Evolutionary conservation across 2,888 invertebrate species (phyloP), one percentile per base, ranked within the genome.

Genomic region (Orchesellides sinensis): DNA sequence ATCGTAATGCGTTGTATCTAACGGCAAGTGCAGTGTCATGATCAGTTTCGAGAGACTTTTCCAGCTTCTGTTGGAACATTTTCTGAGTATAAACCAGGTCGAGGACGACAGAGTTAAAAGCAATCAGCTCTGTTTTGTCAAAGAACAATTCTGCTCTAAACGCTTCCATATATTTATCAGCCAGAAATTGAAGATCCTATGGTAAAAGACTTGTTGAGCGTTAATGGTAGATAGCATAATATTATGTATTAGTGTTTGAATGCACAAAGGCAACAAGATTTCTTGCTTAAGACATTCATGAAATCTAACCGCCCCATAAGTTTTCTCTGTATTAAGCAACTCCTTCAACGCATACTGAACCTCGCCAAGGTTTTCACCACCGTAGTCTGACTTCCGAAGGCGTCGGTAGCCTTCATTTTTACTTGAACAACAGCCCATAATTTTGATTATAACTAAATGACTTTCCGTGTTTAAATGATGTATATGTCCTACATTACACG

Each of bases 111-210:
- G 19, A 32, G 45, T 72, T 35, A 4, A 59, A 56, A 0, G 54
- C 35, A 8, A 72, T 72, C 2, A 72, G 72, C 0, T 56, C 59
- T 21, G 59, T 72, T 35, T 59, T 56, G 56, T 72, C 72, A 59
- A 72, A 72, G 19, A 72, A 72, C 27, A 56, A 5, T 2, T 2
- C 54, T 12, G 56, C 40, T 21, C 12, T 59, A 3, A 56, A 35
- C 4, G 72, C 32, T 0, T 72, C 72, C 72, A 72, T 12, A 14
- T 72, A 56, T 1, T 25, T n/a, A 1, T 35, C 25, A 25, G 45
- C 59, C 72, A 72, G 19, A 21, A 21, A 56, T 10, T 59, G 21
- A 4, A 72, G 1, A 12, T 56, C 45, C 40, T 56, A n/a, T n/a
- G n/a, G n/a, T n/a, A n/a, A n/a, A n/a, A n/a, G n/a, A n/a, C n/a